Percentiles rank a stretch among this genome's conserved stretches.
Conservation (phyloP, 1,140 invertebrate species). For the Pachyrhynchus sulphureomaculatus region DNA sequence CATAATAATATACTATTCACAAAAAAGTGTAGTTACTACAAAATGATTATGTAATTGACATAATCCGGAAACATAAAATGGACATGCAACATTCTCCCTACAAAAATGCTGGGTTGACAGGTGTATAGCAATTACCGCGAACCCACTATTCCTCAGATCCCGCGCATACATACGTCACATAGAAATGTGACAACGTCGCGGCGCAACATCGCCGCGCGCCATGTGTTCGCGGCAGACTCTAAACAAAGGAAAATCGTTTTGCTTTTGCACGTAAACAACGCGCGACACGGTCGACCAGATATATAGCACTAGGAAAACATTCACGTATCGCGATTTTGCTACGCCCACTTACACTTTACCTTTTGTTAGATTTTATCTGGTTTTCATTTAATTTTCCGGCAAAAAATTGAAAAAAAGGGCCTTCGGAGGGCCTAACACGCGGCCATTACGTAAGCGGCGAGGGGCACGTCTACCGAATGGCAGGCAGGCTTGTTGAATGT, state of each 20-base stretch:
- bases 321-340: background rate
- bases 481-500: conserved; percentile 30
- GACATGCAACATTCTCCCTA: too few species aligned
- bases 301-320: background rate
- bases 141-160: background rate
- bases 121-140: background rate
- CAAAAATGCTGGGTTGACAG: background rate
- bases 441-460: conserved; percentile 33
- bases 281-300: background rate
- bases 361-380: background rate
- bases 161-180: background rate
- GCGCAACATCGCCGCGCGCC: conserved; percentile 18
- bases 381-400: background rate
- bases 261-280: conserved; percentile 22
- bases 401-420: conserved; percentile 6
- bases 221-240: conserved; percentile 27
- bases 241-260: conserved; percentile 30
- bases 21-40: too few species aligned
- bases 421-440: conserved; percentile 2
- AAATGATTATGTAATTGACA: too few species aligned
- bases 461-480: conserved; percentile 27
- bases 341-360: background rate
- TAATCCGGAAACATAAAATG: too few species aligned
- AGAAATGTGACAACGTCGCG: conserved; percentile 21
- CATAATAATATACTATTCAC: too few species aligned